Evolutionary conservation across 2,113 vertebrate species (phyloP), one percentile per base, ranked within the genome.

Genomic region (Hipposideros armiger): DNA sequence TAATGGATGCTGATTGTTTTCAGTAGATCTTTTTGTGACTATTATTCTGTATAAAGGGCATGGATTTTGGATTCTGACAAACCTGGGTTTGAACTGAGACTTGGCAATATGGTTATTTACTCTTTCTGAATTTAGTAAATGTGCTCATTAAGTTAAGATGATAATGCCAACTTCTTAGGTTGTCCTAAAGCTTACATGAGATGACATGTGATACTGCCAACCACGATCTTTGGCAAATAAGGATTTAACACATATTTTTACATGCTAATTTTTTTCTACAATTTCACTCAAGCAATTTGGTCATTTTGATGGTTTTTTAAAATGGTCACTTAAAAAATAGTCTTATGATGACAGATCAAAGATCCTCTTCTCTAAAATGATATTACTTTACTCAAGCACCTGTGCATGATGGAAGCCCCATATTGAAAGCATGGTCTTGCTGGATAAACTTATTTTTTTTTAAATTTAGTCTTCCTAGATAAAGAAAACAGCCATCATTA

Each of bases 401-500:
- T 58, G 3, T 16, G 13, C 19, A 50, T 9, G 50, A 0, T 26
- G 36, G 11, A 58, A 42, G 28, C 56, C 66, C 26, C 26, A 28
- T 10, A 11, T 0, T 10, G n/a, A 76, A 28, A 42, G 6, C 13
- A 1, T 1, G 4, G 4, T 81, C 66, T 69, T 50, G 10, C n/a
- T 69, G 64, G 7, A 30, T 91, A 89, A 90, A 86, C 82, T 16
- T 22, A 67, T 66, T 81, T 87, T 76, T 42, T 72, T 69, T 69
- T 40, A 86, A 81, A 76, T n/a, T 36, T 74, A 11, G 62, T 77
- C 24, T 22, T 91, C 77, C 36, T 84, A 82, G 70, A 96, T 69
- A 40, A 89, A 90, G 82, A 60, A 93, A 91, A 74, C 14, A 73
- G 5, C 19, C 90, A 90, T 10, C 72, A 45, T 88, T 82, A 60